Base-by-base conservation (phyloP, 2,888 invertebrate species). In the Drosophila subquinaria region DNA sequence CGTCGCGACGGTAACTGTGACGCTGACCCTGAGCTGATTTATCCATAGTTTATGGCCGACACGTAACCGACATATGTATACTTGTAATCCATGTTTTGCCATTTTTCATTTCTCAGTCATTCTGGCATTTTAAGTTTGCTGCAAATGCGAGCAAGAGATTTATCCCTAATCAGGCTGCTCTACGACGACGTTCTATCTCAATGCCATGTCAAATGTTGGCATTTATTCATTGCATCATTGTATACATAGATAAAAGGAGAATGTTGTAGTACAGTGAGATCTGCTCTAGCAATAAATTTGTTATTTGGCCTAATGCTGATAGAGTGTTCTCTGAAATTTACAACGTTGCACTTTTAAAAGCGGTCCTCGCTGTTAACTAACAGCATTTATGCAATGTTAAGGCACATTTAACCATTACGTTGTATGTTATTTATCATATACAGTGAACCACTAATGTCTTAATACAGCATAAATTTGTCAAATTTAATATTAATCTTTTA, bases 21-120 rank as follows among this genome's bases (percentile, higher is more conserved):
- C 87, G 87, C 81, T 86, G 83, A 83, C 83, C 83, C 81, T 86
- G 87, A 81, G 72, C 82, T 74, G 72, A 83, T 79, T 83, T 73
- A 70, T 72, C 65, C 60, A 55, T 66, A 69, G 71, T 70, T 82
- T 82, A 82, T 81, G 82, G 67, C 79, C 66, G 53, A 55, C 73
- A 62, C 69, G 73, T 73, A 70, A 52, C 62, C 48, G 67, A 60
- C 71, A 71, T 11, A 8, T 9, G 9, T 2, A 69, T 42, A 59
- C 38, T 48, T 20, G 38, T 59, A 70, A 59, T 69, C 50, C 59
- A 45, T 42, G 56, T 36, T 40, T 45, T 8, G 52, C 56, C 36
- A 64, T 65, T 60, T 63, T 57, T 63, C 56, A 64, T 65, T 60
- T 63, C 53, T 63, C 56, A 48, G 60, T 17, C 30, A 48, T 60